Evolutionary conservation across 2,113 vertebrate species (phyloP).

Genomic region (Hirundichthys speculiger): DNA sequence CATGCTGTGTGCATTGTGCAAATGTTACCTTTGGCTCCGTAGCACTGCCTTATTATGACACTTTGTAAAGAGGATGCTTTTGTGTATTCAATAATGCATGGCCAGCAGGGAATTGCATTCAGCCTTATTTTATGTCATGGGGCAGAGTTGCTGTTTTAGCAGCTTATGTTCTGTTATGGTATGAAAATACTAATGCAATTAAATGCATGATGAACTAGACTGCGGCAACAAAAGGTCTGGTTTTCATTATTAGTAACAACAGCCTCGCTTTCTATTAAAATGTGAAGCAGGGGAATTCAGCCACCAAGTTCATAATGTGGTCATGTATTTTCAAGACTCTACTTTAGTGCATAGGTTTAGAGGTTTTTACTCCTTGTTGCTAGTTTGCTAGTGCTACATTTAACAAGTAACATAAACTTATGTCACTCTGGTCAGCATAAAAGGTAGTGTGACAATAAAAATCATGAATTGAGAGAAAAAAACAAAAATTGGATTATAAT

Average conservation of each 20-base stretch:
- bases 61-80: conserved; percentile 74
- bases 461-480: too few species aligned
- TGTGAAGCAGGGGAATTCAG: conserved; percentile 35
- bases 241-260: conserved; percentile 66
- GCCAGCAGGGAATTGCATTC: conserved; percentile 65
- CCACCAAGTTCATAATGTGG: conserved; percentile 41
- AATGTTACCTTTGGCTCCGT: conserved; percentile 57
- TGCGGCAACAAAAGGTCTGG: conserved; percentile 60
- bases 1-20: conserved; percentile 38
- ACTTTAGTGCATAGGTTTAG: conserved; percentile 12
- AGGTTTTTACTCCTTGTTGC: conserved; percentile 18
- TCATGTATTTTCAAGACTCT: conserved; percentile 30
- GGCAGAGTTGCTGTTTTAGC: conserved; percentile 68
- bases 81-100: conserved; percentile 78
- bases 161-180: conserved; percentile 42
- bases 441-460: rapidly evolving
- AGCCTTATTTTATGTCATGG: conserved; percentile 68
- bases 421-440: conserved; percentile 3
- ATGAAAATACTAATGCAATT: conserved; percentile 75
- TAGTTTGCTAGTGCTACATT: not conserved
- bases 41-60: conserved; percentile 77
- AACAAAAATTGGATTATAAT: too few species aligned
- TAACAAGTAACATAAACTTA: conserved; percentile 6
- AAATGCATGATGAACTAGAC: conserved; percentile 56
- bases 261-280: conserved; percentile 43